Conservation (phyloP, 2,797 vertebrate genomes). For the Meriones psammophilus region DNA sequence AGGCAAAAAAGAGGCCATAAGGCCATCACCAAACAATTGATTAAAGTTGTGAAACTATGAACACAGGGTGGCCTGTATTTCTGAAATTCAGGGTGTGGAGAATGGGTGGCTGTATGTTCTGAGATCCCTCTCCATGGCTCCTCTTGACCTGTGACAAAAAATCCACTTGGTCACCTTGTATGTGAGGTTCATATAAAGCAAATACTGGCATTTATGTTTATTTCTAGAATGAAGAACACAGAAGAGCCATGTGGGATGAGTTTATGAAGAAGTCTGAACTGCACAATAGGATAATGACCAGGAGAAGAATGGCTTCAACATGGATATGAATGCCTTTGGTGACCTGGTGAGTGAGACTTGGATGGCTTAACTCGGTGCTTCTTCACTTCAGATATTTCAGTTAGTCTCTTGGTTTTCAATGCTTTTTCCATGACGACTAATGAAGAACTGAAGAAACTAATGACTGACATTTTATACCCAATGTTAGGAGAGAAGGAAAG, state of each 20-base stretch:
- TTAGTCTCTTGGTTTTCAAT: not conserved
- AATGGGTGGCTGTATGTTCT: not conserved
- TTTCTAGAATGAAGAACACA: slow-evolving; percentile 94
- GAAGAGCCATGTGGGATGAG: slow-evolving; percentile 94
- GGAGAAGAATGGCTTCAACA: slow-evolving; percentile 90
- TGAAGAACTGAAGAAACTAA: slow-evolving; percentile 91
- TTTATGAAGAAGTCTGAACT: slow-evolving; percentile 89
- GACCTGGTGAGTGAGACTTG: slow-evolving; percentile 91
- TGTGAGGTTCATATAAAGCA: not conserved
- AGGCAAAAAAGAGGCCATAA: not conserved
- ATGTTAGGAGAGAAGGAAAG: slow-evolving; percentile 85
- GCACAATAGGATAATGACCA: slow-evolving; percentile 92
- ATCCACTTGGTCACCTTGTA: not conserved
- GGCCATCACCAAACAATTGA: too few relatives aligned
- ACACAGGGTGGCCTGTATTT: not conserved
- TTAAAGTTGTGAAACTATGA: not conserved
- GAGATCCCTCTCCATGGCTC: not conserved
- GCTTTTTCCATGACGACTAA: slow-evolving; percentile 87
- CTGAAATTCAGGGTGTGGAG: not conserved
- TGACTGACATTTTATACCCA: slow-evolving; percentile 76
- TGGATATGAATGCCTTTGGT: slow-evolving; percentile 96
- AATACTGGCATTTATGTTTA: not conserved
- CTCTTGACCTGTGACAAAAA: not conserved
- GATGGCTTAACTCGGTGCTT: not conserved
- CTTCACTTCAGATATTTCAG: not conserved